These are phyloP conservation scores for Anorthoa munda DNA, from an alignment of 2,888 invertebrate genomes.

Conservation along the genomic window DNA sequence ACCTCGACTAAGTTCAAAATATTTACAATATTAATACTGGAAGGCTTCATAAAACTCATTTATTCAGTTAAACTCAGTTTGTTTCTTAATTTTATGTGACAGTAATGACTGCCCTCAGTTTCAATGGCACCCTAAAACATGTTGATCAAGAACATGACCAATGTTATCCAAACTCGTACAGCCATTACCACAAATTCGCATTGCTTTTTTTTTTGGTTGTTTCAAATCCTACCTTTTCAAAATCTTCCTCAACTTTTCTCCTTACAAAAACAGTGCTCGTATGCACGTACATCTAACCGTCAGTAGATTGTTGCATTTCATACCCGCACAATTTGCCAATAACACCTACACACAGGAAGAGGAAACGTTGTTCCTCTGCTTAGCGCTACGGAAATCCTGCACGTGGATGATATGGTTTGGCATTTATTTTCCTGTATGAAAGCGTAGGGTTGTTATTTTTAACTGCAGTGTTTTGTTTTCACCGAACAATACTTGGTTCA, in stretches of 20 bases:
- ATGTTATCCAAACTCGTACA: no score
- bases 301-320: not conserved
- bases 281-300: not conserved
- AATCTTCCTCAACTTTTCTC: not conserved
- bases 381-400: constrained; percentile 24
- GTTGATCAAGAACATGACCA: no score
- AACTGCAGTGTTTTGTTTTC: no score
- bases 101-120: no score
- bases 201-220: not conserved
- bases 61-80: no score
- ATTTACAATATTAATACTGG: not conserved
- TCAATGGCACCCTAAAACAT: no score
- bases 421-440: constrained; percentile 11
- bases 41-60: no score
- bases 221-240: not conserved
- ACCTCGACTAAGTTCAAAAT: not conserved
- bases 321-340: constrained; percentile 13
- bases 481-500: no score
- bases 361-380: constrained; percentile 27
- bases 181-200: not conserved
- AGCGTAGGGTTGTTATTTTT: not conserved
- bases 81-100: no score
- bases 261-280: no score
- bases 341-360: constrained; percentile 13
- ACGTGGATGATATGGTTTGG: constrained; percentile 2